Evolutionary conservation across 2,888 invertebrate genomes (phyloP), one percentile per base, ranked within the genome.

Genomic region (Nowickia ferox): DNA sequence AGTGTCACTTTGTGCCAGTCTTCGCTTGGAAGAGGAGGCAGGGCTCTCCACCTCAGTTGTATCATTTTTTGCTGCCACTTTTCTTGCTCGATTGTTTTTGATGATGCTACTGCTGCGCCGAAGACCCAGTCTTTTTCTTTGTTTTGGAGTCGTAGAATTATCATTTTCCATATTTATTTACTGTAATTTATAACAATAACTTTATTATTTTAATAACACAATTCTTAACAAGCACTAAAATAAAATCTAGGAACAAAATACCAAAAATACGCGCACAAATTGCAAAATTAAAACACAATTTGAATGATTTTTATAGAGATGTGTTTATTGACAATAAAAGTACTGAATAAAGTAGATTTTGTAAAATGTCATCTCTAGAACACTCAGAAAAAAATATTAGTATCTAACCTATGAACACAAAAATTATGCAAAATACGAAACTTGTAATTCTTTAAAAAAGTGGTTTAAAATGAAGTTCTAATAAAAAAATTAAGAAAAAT

Each of bases 81-180:
- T 66, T 30, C 30, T 30, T 11, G 9, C 42, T 11, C 44, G 46
- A 2, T 40, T 65, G 38, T n/a, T 53, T 30, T 87, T 87, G 9
- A 51, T 59, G 0, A 79, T 82, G 17, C 83, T 87, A 53, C 59
- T 82, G 51, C 63, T 88, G 15, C 79, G 81, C 44, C 88, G 53
- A 1, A 89, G 59, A 0, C 89, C 91, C 13, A 89, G 59, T 38
- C 85, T 87, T 72, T 75, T 87, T 8, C 87, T 86, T 68, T 75
- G 82, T 48, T 80, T 79, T 1, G 90, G 90, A 6, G 91, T 91
- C 5, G n/a, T 44, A 57, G 40, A 78, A 46, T 55, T 72, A 11
- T 81, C 69, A 38, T 42, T 68, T 40, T 22, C 42, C 11, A 6
- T 11, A 78, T 61, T 53, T 74, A 78, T 78, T 68, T 65, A 3